Base-by-base conservation (phyloP, 2,797 vertebrate genomes). In the Hydrophis major region DNA sequence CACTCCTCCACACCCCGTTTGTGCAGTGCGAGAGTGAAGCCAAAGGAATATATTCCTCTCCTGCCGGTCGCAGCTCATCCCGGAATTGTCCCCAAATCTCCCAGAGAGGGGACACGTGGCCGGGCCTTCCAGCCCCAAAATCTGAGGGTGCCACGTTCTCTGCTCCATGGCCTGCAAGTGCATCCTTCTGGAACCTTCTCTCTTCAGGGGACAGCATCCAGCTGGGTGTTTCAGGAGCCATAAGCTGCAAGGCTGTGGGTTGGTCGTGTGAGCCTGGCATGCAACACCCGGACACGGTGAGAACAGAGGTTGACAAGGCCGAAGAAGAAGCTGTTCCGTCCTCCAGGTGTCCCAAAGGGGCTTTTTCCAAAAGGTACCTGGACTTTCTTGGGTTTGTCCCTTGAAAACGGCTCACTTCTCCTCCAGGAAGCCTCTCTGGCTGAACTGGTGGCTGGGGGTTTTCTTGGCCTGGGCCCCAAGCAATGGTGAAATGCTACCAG, bases 201-300 rank as follows among this genome's bases (percentile, higher is more conserved):
- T 25, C 50, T 42, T 32, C 22, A 28, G 25, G 66, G 18, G 11
- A 32, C 59, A 4, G 20, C 42, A 4, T 10, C n/a, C 20, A 32
- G 66, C 55, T 3, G 87, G 11, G 47, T 12, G n/a, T n/a, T 86
- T 28, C 7, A 27, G 1, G 91, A 28, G 86, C 7, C 42, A 25
- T 55, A n/a, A 47, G 13, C 32, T n/a, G 18, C 86, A 69, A 57
- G 61, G 16, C 50, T 1, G 20, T 66, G 6, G 12, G 6, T 66
- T 22, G 12, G 12, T 25, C n/a, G 18, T 59, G 6, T 27, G 25
- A 78, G 12, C 66, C 14, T 25, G 10, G 14, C n/a, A n/a, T 32
- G 1, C 11, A 11, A 1, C 22, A 1, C 25, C 89, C 20, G 1
- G 66, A 6, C 32, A 1, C 0, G 18, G 10, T 63, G 57, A 53